Evolutionary conservation across 1,140 invertebrate species (phyloP), one percentile per base, ranked within the genome.

Genomic region (Asbolus verrucosus): DNA sequence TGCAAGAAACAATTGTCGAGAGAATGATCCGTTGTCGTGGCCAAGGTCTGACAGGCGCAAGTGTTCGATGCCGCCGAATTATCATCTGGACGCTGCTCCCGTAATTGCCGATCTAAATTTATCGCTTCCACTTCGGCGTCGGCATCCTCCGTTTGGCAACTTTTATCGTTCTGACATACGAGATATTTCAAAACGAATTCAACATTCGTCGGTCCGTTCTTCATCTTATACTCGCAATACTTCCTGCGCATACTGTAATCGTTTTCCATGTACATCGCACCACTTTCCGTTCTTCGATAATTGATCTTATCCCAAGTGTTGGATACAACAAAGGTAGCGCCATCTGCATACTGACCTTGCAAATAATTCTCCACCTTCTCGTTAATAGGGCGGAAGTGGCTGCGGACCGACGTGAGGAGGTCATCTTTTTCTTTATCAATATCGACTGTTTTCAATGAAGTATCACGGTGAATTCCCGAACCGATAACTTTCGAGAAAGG

Each of bases 341-440:
- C 90, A 78, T 91, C 89, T 31, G 85, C 86, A 79, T 87, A 87
- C 43, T 80, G 75, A 5, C 80, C 65, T 19, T 74, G 70, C 21
- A 77, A 75, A 27, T 65, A 46, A 76, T 78, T 82, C 61, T 87
- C 85, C 2, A 81, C 78, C 65, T 72, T 80, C 15, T 87, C 86
- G 69, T 87, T 87, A 70, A 93, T 93, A 1, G 91, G 91, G 65
- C 86, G 86, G 83, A 94, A 94, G 80, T 92, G 91, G 46, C 91
- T 92, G 43, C 87, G 85, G 61, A 86, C 82, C 1, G 90, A 91
- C 8, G 87, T 90, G 16, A 92, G 81, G 54, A 92, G 80, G 78
- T 92, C 90, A 16, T 90, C 84, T 31, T 85, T 84, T 50, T 84
- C 81, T 46, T 74, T 65, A 8, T 75, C 66, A 14, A 63, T 46